phyloP scores from a whole-genome alignment of 2,113 vertebrate genomes.

The Ammodramus savannarum region DNA sequence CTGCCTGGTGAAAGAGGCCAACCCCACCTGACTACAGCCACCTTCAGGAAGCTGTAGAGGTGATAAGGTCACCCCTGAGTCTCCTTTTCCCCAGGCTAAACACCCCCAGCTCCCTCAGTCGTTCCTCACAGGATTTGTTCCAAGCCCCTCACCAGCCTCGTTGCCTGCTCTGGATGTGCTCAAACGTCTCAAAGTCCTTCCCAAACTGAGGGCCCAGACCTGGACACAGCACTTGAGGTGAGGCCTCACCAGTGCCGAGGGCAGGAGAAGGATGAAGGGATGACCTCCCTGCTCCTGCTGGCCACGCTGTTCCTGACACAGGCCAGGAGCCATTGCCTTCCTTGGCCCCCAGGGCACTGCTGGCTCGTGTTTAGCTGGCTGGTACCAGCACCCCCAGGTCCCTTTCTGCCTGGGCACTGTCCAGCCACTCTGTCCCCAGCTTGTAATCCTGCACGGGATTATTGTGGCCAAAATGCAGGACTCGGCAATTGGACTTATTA shows the following conservation, averaged over 20 bases:
- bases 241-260: fast-evolving
- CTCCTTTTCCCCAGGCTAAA: neutral
- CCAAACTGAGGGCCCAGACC: neutral
- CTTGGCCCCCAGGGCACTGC: neutral
- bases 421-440: neutral
- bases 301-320: neutral
- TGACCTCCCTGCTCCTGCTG: neutral
- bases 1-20: neutral
- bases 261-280: neutral
- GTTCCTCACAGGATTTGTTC: neutral
- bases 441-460: fast-evolving
- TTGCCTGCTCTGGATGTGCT: fast-evolving
- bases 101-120: fast-evolving
- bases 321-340: neutral
- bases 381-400: neutral
- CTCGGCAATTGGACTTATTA: fast-evolving
- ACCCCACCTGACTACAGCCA: neutral
- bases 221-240: neutral
- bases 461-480: neutral
- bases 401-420: neutral
- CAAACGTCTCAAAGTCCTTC: fast-evolving
- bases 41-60: neutral
- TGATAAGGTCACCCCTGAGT: neutral
- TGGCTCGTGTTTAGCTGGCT: neutral
- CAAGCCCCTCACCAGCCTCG: neutral